Evolutionary conservation across 2,113 vertebrate species (phyloP).

Genomic region (Neogale vison): DNA sequence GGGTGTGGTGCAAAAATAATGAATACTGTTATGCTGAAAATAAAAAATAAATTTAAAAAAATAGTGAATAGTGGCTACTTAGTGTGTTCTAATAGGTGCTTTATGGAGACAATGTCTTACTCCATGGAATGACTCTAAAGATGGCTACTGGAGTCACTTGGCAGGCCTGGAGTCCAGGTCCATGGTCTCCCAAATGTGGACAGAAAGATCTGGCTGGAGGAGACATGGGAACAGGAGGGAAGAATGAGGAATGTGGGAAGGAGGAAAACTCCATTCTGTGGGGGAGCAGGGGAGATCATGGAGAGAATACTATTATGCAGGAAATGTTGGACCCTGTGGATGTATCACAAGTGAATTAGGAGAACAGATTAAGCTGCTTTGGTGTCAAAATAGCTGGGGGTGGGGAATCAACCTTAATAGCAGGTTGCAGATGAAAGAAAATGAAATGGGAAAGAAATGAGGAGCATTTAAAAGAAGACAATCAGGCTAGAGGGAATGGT

Average conservation of each 20-base stretch:
- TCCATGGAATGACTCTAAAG: not conserved
- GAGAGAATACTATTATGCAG: not conserved
- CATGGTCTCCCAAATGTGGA: not conserved
- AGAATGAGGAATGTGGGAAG: not conserved
- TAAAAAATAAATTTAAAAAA: no score
- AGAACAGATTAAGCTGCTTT: constrained; percentile 73
- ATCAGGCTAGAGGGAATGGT: constrained; percentile 37
- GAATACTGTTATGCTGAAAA: no score
- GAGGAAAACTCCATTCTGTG: not conserved
- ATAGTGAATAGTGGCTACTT: not conserved
- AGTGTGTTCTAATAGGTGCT: not conserved
- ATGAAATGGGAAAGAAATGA: constrained; percentile 64
- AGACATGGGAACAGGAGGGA: not conserved
- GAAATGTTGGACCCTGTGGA: not conserved
- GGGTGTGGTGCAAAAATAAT: no score
- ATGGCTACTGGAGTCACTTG: not conserved
- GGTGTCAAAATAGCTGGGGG: constrained; percentile 47
- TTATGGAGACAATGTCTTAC: not conserved
- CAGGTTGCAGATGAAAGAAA: constrained; percentile 21
- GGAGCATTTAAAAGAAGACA: constrained; percentile 49
- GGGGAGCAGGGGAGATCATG: not conserved
- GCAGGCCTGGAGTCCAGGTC: not conserved
- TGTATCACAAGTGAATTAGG: constrained; percentile 49
- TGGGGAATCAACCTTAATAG: constrained; percentile 56
- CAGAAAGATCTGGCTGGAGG: not conserved